Evolutionary conservation across 2,113 vertebrate species (phyloP), one percentile per base, ranked within the genome.

Genomic region (Motacilla alba): DNA sequence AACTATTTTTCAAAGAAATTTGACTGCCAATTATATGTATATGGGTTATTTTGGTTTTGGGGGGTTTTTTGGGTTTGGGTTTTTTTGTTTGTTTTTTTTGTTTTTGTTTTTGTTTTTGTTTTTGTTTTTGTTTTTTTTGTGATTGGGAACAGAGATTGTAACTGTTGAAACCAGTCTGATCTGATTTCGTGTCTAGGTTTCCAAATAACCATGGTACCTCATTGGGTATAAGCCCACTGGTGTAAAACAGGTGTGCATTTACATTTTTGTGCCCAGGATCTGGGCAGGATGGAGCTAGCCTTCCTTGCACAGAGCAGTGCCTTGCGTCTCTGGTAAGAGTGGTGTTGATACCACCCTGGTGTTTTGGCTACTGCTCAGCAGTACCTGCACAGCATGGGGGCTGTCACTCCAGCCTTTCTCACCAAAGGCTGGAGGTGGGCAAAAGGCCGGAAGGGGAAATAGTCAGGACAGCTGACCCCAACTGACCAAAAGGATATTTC

Each of bases 181-280:
- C 92, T 95, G 69, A 97, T 86, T 96, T 94, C 91, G 39, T 92
- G 67, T 68, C 26, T 70, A 93, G 82, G 10, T 76, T 76, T 92
- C 13, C 89, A 94, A 69, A 86, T 88, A 72, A 78, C 52, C 18
- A 56, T 47, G 47, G 37, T 86, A 94, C 44, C 79, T 92, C 75
- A 69, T 16, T 83, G 37, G 44, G 35, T 89, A 82, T 62, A 93
- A 83, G 49, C 23, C 49, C 58, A 68, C 18, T 64, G 79, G 9
- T 76, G 35, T 67, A 76, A 95, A 96, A 96, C 89, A 93, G 56
- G 11, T 35, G 55, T 63, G 64, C n/a, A 59, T 24, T 59, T 47
- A 56, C 13, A 13, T 83, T 89, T 68, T 60, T 56, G 18, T 8
- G 6, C 14, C 78, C 22, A 67, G 70, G 33, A n/a, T 88, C 46